A percentile compares a stretch with the other conserved stretches of the same genome.
phyloP scores from a whole-genome alignment of 2,113 vertebrate species.

The Ornithorhynchus anatinus region DNA sequence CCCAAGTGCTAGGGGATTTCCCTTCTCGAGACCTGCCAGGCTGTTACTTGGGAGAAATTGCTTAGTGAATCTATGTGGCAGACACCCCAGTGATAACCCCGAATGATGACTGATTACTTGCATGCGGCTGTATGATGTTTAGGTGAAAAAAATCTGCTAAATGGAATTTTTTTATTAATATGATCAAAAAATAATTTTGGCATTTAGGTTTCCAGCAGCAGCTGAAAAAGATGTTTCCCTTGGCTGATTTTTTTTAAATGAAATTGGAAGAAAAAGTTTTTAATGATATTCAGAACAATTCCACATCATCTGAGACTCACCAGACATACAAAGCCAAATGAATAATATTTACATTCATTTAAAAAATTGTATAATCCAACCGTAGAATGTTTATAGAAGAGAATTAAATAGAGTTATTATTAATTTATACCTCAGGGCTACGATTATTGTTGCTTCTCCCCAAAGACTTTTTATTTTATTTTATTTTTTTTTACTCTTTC shows the following conservation, averaged over 20 bases:
- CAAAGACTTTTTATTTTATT: slow-evolving; percentile 47
- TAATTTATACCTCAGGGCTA: slow-evolving; percentile 46
- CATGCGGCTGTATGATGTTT: slow-evolving; percentile 15
- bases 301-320: slow-evolving; percentile 51
- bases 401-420: slow-evolving; percentile 57
- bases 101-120: slow-evolving; percentile 39
- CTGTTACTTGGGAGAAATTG: too few species aligned
- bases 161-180: slow-evolving; percentile 44
- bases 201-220: neutral
- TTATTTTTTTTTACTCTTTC: slow-evolving; percentile 46
- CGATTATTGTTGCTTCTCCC: slow-evolving; percentile 59
- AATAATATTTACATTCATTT: slow-evolving; percentile 58
- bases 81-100: too few species aligned
- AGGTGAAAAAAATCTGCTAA: slow-evolving; percentile 42
- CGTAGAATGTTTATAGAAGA: slow-evolving; percentile 26
- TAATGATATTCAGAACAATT: slow-evolving; percentile 29
- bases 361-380: slow-evolving; percentile 52
- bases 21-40: too few species aligned
- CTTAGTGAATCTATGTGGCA: too few species aligned
- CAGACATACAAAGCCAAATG: slow-evolving; percentile 48
- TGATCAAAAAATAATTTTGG: slow-evolving; percentile 36
- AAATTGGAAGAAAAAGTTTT: slow-evolving; percentile 29
- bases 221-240: slow-evolving; percentile 31
- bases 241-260: slow-evolving; percentile 27
- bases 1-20: too few species aligned